phyloP scores from a whole-genome alignment of 2,888 invertebrate genomes.

The Nineta flava region DNA sequence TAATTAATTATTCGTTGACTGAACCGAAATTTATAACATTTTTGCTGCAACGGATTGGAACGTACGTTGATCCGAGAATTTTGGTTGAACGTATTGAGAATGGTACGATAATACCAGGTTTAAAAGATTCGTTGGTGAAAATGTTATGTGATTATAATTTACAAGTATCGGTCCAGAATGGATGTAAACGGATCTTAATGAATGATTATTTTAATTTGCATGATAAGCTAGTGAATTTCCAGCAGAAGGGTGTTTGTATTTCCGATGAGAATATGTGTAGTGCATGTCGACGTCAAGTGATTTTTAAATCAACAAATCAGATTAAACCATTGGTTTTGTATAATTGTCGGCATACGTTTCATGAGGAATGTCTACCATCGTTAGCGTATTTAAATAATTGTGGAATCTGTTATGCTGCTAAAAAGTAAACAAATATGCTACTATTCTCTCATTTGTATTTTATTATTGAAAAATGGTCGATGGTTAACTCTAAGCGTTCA shows the following conservation, averaged over 20 bases:
- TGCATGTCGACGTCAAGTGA: constrained; percentile 59
- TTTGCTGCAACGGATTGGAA: constrained; percentile 55
- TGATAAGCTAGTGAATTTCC: constrained; percentile 59
- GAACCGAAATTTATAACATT: constrained; percentile 64
- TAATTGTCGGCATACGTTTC: constrained; percentile 81
- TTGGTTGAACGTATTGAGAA: constrained; percentile 71
- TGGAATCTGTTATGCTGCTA: constrained; percentile 20
- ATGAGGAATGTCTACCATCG: constrained; percentile 61
- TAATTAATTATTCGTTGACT: constrained; percentile 73
- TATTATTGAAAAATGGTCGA: too few species aligned
- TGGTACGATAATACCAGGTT: constrained; percentile 72
- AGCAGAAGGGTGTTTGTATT: constrained; percentile 61
- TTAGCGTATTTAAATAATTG: constrained; percentile 19
- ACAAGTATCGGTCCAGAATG: constrained; percentile 78
- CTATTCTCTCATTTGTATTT: too few species aligned
- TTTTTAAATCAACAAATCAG: constrained; percentile 43
- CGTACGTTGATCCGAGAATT: constrained; percentile 80
- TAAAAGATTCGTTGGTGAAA: constrained; percentile 81
- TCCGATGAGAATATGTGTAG: constrained; percentile 63
- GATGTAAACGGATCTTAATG: constrained; percentile 78
- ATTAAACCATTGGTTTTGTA: constrained; percentile 63
- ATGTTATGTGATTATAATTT: constrained; percentile 91
- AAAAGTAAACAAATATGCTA: not conserved
- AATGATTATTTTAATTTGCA: constrained; percentile 80
- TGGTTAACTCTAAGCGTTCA: too few species aligned